These are phyloP conservation scores for Scartelaos histophorus DNA, from an alignment of 2,113 vertebrate species.

Conservation along the genomic window DNA sequence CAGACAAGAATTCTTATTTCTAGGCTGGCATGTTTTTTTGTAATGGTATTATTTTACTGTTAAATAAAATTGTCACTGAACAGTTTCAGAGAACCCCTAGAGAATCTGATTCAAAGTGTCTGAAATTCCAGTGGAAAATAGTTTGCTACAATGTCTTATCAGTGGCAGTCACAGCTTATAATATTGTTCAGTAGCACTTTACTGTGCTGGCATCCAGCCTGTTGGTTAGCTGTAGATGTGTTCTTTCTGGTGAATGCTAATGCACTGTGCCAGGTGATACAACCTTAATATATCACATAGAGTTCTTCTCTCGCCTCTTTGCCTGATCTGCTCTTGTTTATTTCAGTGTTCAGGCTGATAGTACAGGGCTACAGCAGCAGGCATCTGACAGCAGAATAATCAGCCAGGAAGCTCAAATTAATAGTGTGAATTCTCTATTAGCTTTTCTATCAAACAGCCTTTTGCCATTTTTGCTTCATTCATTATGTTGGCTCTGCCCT, in stretches of 20 bases:
- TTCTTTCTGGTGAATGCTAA: conserved; percentile 2
- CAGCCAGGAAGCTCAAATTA: conserved; percentile 25
- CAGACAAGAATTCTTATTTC: conserved; percentile 15
- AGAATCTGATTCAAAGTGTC: conserved; percentile 19
- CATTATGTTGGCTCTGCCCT: conserved; percentile 8
- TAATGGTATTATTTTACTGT: conserved; percentile 36
- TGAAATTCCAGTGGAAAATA: conserved; percentile 17
- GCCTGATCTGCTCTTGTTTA: background rate
- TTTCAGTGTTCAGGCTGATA: conserved; percentile 13
- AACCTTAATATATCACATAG: conserved; percentile 31
- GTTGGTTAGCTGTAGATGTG: conserved; percentile 4
- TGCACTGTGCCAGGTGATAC: conserved; percentile 18
- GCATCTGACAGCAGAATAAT: conserved; percentile 19
- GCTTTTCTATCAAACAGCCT: conserved; percentile 30
- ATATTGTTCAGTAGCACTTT: conserved; percentile 5
- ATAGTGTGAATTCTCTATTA: conserved; percentile 24
- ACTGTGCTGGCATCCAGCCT: background rate
- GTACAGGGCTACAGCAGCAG: conserved; percentile 12
- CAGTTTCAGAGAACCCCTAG: conserved; percentile 18
- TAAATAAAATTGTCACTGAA: conserved; percentile 31
- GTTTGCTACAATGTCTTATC: conserved; percentile 24
- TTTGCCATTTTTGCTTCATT: conserved; percentile 15
- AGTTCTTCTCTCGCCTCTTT: conserved; percentile 17
- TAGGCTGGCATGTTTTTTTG: conserved; percentile 16
- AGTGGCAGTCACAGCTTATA: conserved; percentile 5